Conservation (phyloP, 2,113 vertebrate species). For the Acanthochromis polyacanthus region DNA sequence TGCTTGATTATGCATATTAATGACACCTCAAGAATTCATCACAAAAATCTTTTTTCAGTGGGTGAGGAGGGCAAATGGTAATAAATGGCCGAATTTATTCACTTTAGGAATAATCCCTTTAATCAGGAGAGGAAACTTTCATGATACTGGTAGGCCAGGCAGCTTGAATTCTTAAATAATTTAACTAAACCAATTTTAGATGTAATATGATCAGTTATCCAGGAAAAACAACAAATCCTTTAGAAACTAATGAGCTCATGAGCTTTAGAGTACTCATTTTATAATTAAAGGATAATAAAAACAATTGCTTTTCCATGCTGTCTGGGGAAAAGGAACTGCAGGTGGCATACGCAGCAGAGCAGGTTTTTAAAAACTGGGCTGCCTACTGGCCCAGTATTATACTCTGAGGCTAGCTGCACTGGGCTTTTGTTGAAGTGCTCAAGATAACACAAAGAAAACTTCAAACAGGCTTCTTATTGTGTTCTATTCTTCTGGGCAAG, state of each 20-base stretch:
- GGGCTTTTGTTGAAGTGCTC: slow-evolving; percentile 78
- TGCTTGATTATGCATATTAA: slow-evolving; percentile 79
- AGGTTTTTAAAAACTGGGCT: slow-evolving; percentile 59
- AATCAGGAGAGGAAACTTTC: slow-evolving; percentile 64
- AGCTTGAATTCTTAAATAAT: slow-evolving; percentile 60
- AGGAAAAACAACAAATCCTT: slow-evolving; percentile 57
- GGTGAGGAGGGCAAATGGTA: slow-evolving; percentile 71
- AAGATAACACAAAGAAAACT: slow-evolving; percentile 80
- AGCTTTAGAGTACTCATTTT: slow-evolving; percentile 41
- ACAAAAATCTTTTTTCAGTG: slow-evolving; percentile 57
- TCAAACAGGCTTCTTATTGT: slow-evolving; percentile 80
- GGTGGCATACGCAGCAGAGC: slow-evolving; percentile 58
- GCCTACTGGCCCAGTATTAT: slow-evolving; percentile 55
- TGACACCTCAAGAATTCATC: slow-evolving; percentile 73
- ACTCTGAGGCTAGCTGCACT: slow-evolving; percentile 62
- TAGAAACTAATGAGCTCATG: slow-evolving; percentile 51
- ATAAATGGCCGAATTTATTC: slow-evolving; percentile 75
- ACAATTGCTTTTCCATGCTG: slow-evolving; percentile 55
- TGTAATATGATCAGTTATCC: slow-evolving; percentile 61
- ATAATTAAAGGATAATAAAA: slow-evolving; percentile 67
- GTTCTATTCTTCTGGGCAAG: slow-evolving; percentile 80
- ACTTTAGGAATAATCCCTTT: slow-evolving; percentile 69
- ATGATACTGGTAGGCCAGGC: slow-evolving; percentile 25
- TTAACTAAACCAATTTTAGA: slow-evolving; percentile 61
- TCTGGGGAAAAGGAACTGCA: slow-evolving; percentile 51